Conservation (phyloP, 2,888 invertebrate genomes). For the Stratiomys singularior region DNA sequence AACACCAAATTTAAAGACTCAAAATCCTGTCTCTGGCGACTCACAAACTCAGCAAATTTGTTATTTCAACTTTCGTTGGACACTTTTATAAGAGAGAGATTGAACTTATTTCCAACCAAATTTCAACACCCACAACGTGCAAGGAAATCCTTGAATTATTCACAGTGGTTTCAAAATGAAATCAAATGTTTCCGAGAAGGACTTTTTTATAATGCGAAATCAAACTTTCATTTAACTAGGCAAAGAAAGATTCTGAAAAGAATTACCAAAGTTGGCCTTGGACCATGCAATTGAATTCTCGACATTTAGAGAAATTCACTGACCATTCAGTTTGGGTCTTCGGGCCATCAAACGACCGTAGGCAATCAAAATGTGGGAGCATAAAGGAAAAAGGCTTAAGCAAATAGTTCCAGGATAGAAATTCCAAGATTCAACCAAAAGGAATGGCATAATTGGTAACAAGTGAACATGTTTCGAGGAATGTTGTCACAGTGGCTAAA, state of each 20-base stretch:
- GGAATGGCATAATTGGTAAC: no score
- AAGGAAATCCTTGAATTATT: neutral
- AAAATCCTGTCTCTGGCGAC: no score
- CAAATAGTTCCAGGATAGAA: neutral
- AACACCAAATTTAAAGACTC: no score
- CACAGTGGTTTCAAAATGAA: neutral
- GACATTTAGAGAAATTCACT: neutral
- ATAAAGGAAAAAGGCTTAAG: neutral
- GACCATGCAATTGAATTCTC: neutral
- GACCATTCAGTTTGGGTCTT: neutral
- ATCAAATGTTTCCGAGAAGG: slow-evolving; percentile 21
- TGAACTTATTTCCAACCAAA: neutral
- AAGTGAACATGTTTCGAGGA: no score
- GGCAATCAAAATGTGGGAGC: neutral
- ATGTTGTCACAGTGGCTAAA: no score
- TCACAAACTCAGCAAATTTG: no score
- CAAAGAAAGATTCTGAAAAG: neutral
- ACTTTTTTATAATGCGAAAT: neutral
- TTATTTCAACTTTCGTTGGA: no score
- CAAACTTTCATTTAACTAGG: slow-evolving; percentile 28
- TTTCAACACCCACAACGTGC: neutral
- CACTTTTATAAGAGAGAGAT: no score
- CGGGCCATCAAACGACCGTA: neutral
- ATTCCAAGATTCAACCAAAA: neutral
- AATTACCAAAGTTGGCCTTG: neutral